These are phyloP conservation scores for Bothrops jararaca DNA, from an alignment of 2,113 vertebrate genomes.

Conservation along the genomic window DNA sequence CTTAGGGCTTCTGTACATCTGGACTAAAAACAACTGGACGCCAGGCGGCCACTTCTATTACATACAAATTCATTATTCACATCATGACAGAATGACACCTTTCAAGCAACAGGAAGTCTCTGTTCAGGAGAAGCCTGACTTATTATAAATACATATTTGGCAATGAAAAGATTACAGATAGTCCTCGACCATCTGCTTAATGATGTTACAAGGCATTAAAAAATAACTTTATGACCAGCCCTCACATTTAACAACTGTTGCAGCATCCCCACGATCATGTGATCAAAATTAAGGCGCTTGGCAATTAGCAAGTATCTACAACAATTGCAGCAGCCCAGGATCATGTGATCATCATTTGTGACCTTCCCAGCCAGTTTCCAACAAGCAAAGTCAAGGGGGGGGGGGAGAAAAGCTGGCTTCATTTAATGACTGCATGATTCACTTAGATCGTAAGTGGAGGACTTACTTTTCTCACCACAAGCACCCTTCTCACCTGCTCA, in stretches of 20 bases:
- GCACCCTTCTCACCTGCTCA: constrained; percentile 18
- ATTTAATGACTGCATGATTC: not conserved
- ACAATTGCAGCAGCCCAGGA: not conserved
- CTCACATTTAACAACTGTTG: not conserved
- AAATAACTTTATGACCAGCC: not conserved
- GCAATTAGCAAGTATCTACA: not conserved
- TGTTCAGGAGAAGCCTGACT: not conserved
- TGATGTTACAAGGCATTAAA: not conserved
- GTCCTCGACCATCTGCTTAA: not conserved
- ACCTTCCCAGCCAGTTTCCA: not conserved
- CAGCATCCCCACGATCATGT: not conserved
- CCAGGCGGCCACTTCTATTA: not conserved
- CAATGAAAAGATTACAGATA: not conserved
- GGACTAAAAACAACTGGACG: not conserved
- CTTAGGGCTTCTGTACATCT: not conserved
- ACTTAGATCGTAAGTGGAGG: not conserved
- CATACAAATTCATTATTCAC: not conserved
- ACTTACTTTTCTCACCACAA: not conserved
- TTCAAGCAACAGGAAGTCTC: not conserved
- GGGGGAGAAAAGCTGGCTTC: too few relatives aligned
- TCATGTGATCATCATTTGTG: not conserved
- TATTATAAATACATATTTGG: not conserved
- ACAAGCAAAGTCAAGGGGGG: not conserved
- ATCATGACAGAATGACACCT: not conserved
- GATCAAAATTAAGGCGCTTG: not conserved